Base-by-base conservation (phyloP, 2,113 vertebrate genomes). In the Aphyosemion australe region DNA sequence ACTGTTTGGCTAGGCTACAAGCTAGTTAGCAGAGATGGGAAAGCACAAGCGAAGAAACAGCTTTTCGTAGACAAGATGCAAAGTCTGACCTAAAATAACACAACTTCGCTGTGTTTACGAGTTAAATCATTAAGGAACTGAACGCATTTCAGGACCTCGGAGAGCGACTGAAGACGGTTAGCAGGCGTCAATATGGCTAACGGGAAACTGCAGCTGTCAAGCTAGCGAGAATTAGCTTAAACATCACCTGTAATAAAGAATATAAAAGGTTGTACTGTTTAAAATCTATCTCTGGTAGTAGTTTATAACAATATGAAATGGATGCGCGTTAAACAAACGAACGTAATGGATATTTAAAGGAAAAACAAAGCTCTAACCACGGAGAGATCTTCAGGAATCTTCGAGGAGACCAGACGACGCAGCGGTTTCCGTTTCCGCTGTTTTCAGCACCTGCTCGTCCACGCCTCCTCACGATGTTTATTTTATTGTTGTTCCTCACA, bases 121-220 rank as follows among this genome's bases (percentile, higher is more conserved):
- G 0, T 14, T 55, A 7, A 19, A 42, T 39, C 16, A 18, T 13
- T 15, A 54, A 37, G 47, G 13, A 11, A 8, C 2, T 0, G 7
- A 10, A 16, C 12, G 69, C n/a, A 47, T 83, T 87, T 85, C 87
- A 91, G 89, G 1, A 91, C 89, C 88, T 69, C 67, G 88, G 89
- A 90, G 32, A 91, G 89, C 79, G 87, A 78, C 80, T 1, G 72
- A 61, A 78, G 72, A 68, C 72, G 49, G 6, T 2, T 31, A 54
- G 54, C 69, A 34, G 43, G 37, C 76, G 80, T 72, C 58, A 82
- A 78, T 52, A 72, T 45, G 66, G 88, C 80, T 85, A 80, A 74
- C 67, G 32, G 53, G 16, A 45, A n/a, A 52, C 42, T 62, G 18
- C 0, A 20, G 58, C 3, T 63, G 68, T 53, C 67, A 62, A 69